Conservation (phyloP, 2,113 vertebrate genomes). For the Halichoerus grypus region DNA sequence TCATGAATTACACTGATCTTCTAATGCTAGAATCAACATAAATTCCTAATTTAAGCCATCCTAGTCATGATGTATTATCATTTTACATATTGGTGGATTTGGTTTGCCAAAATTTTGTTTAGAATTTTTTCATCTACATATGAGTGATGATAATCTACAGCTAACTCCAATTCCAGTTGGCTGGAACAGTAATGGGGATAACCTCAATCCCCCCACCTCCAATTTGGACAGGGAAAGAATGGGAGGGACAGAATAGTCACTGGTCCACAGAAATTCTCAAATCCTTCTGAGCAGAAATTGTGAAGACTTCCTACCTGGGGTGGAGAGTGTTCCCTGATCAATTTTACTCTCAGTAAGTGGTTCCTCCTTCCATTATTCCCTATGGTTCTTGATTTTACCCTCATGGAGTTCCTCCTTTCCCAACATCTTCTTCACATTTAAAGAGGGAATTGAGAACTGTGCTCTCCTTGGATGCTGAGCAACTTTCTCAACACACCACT, state of each 20-base stretch:
- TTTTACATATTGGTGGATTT: background rate
- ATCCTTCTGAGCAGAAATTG: background rate
- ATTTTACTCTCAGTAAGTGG: background rate
- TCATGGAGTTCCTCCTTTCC: background rate
- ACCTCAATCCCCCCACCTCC: background rate
- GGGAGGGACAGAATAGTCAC: background rate
- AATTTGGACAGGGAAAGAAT: background rate
- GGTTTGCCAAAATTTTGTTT: background rate
- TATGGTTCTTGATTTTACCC: background rate
- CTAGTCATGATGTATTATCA: background rate
- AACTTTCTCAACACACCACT: background rate
- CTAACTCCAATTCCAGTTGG: too few relatives aligned
- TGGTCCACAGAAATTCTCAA: background rate
- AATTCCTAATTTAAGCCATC: background rate
- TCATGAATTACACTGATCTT: background rate
- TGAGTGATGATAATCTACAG: background rate
- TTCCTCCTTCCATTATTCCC: background rate
- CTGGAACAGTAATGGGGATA: background rate
- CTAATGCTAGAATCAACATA: background rate
- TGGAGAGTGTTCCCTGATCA: background rate
- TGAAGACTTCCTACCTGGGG: background rate
- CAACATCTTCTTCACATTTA: background rate
- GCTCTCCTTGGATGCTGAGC: background rate
- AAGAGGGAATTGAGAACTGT: background rate
- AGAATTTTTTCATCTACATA: background rate